Evolutionary conservation across 35 echinoderm and acorn worm genomes (phyloP).

Genomic region (Eucidaris tribuloides): DNA sequence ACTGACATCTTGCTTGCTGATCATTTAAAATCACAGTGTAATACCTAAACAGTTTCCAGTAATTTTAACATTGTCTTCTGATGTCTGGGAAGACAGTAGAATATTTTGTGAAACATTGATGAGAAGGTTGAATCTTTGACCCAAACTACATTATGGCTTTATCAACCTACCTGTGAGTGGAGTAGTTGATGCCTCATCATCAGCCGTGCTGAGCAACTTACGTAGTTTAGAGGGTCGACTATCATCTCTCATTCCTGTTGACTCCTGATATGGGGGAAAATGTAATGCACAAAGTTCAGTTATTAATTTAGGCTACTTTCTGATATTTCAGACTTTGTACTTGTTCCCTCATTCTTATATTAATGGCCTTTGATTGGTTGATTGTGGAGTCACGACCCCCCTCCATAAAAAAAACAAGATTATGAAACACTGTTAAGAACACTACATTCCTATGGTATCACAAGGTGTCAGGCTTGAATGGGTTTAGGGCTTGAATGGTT

Average conservation of each 20-base stretch:
- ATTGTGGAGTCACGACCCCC: too few relatives aligned
- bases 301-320: not conserved
- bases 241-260: constrained; percentile 59
- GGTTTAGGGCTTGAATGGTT: too few relatives aligned
- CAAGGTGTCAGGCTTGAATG: too few relatives aligned
- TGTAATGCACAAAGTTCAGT: not conserved
- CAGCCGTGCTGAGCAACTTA: constrained; percentile 68
- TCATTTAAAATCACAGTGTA: not conserved
- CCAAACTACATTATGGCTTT: too few relatives aligned
- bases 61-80: too few relatives aligned
- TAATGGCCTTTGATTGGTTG: not conserved
- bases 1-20: too few relatives aligned
- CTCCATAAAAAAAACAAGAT: too few relatives aligned
- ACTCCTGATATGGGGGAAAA: too few relatives aligned
- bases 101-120: too few relatives aligned
- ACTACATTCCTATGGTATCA: too few relatives aligned
- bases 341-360: not conserved
- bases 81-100: too few relatives aligned
- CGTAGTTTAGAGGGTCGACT: constrained; percentile 75
- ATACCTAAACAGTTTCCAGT: not conserved
- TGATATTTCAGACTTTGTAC: not conserved
- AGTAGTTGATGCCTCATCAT: constrained; percentile 54
- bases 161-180: constrained; percentile 28
- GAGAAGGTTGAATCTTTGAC: not conserved
- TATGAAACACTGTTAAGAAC: too few relatives aligned